Evolutionary conservation across 2,888 invertebrate genomes (phyloP), one percentile per base, ranked within the genome.

Genomic region (Plebejus anna): DNA sequence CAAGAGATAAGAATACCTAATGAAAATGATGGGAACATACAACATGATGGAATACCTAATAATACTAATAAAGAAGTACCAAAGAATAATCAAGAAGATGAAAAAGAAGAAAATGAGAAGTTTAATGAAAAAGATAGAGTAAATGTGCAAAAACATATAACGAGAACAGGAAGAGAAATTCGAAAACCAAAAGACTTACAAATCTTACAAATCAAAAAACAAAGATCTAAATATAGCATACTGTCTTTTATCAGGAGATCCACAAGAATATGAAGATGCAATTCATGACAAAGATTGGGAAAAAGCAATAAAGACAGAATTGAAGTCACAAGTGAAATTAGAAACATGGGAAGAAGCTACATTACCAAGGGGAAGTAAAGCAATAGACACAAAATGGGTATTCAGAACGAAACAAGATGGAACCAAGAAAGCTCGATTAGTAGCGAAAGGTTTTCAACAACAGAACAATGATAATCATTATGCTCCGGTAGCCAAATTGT

Each of bases 301-400:
- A n/a, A n/a, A 72, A 9, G 71, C 71, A 7, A 72, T 72, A 47
- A n/a, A 72, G 22, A 72, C 13, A 42, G 71, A 72, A 36, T 42
- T 72, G n/a, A n/a, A 42, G n/a, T 16, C 71, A 38, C n/a, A n/a
- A 47, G 42, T 42, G 5, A 42, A 72, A 70, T 51, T 76, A 78
- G 70, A 75, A 32, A 61, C 70, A 75, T 42, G 76, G 75, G 66
- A 61, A 72, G 75, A 75, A 59, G 32, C 57, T 47, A 28, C 36
- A 42, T 76, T 79, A 76, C 77, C 79, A 72, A 47, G 66, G 28
- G 76, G 75, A 11, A 76, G 71, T n/a, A 79, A 78, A 77, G 75
- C 78, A 2, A 81, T 81, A 57, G 80, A 81, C 61, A 79, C 79
- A 1, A 81, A 80, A 75, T 81, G 80, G 81, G 59, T 81, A 38